A percentile compares a stretch with the other conserved stretches of the same genome.
Conservation (phyloP, 1,140 invertebrate genomes). For the Bradysia coprophila region DNA sequence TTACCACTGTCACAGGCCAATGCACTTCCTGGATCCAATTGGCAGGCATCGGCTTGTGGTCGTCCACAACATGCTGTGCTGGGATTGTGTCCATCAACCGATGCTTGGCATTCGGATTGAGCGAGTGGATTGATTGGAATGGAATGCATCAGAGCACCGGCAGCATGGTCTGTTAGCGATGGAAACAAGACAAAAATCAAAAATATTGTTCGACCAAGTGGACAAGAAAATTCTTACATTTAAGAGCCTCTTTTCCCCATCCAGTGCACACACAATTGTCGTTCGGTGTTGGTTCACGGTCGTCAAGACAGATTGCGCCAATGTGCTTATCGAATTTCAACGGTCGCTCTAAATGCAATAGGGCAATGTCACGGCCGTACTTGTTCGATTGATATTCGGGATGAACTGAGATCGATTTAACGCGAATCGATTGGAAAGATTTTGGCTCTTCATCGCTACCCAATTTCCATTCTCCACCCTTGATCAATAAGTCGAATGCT, state of each 20-base stretch:
- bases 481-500: conserved; percentile 42
- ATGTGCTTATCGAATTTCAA: conserved; percentile 46
- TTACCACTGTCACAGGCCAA: conserved; percentile 53
- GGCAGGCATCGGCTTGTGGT: conserved; percentile 30
- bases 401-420: conserved; percentile 47
- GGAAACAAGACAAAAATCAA: conserved; percentile 8
- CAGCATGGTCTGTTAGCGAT: conserved; percentile 45
- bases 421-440: conserved; percentile 54
- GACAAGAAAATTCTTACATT: conserved; percentile 35
- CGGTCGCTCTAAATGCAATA: conserved; percentile 41
- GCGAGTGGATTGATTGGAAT: conserved; percentile 44
- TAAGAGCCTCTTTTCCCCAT: conserved; percentile 60
- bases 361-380: conserved; percentile 48
- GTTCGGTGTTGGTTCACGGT: conserved; percentile 19
- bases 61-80: conserved; percentile 26
- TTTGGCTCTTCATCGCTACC: conserved; percentile 58
- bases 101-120: conserved; percentile 36
- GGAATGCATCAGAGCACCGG: conserved; percentile 52
- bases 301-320: conserved; percentile 49
- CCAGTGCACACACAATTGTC: conserved; percentile 55
- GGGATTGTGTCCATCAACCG: conserved; percentile 23
- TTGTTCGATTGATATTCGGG: conserved; percentile 43
- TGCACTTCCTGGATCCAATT: conserved; percentile 60
- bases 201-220: conserved; percentile 4
- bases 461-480: conserved; percentile 73